phyloP scores from a whole-genome alignment of 2,888 invertebrate species.

The Stenurella melanura region DNA sequence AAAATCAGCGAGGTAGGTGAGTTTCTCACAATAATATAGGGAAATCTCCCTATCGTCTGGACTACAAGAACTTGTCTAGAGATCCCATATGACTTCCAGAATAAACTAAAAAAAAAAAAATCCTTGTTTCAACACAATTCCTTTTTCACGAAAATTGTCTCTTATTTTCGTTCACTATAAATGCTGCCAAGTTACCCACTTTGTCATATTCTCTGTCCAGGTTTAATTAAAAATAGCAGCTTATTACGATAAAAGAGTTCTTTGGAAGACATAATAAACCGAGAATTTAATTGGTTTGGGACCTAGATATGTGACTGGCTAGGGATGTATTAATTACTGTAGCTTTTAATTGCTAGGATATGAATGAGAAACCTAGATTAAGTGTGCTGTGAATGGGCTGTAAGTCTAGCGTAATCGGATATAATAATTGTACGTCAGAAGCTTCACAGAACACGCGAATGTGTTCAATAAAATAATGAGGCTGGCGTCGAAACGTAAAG shows the following conservation, averaged over 20 bases:
- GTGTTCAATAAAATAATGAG: not conserved
- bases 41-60: no score
- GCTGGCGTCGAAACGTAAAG: not conserved
- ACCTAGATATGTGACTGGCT: not conserved
- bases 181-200: not conserved
- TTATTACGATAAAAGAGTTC: not conserved
- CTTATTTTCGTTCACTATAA: no score
- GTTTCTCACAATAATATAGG: no score
- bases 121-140: no score
- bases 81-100: no score
- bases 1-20: no score
- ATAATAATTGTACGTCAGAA: not conserved
- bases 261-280: not conserved
- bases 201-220: not conserved
- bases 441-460: not conserved
- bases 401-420: not conserved
- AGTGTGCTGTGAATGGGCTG: not conserved
- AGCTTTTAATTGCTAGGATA: not conserved
- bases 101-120: no score
- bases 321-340: slow-evolving; percentile 18
- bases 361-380: not conserved
- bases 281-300: not conserved
- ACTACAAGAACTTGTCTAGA: no score
- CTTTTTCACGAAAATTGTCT: no score
- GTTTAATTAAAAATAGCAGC: slow-evolving; percentile 18